phyloP scores from a whole-genome alignment of 2,888 invertebrate genomes.

The Plusia festucae region DNA sequence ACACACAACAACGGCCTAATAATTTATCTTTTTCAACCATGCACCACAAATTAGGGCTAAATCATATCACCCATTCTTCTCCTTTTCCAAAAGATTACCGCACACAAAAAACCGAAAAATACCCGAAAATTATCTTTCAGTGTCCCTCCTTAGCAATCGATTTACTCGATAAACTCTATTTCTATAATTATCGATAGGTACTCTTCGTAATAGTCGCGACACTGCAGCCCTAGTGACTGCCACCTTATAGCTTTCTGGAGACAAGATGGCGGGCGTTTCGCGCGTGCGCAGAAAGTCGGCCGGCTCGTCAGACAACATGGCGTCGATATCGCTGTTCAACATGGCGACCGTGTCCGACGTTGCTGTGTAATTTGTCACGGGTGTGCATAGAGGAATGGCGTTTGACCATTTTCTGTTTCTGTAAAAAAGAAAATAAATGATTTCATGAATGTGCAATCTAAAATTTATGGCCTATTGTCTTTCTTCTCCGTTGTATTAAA shows the following conservation, averaged over 20 bases:
- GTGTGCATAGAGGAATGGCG: conserved; percentile 93
- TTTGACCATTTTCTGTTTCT: conserved; percentile 96
- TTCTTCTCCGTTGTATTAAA: too few species aligned
- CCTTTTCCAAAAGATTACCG: conserved; percentile 29
- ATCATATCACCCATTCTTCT: conserved; percentile 20
- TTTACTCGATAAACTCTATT: conserved; percentile 83
- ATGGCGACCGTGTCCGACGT: conserved; percentile 79
- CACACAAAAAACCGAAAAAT: conserved; percentile 47
- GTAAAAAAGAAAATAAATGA: conserved; percentile 32
- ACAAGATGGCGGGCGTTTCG: conserved; percentile 83
- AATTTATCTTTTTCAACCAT: conserved; percentile 1
- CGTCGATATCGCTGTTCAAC: conserved; percentile 83
- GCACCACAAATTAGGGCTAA: conserved; percentile 17
- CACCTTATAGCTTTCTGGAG: conserved; percentile 82
- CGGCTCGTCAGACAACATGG: conserved; percentile 82
- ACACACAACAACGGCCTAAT: conserved; percentile 1
- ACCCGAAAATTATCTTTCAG: conserved; percentile 79
- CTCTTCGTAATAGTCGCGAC: conserved; percentile 73
- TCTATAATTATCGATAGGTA: conserved; percentile 80
- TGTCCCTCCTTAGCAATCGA: conserved; percentile 79
- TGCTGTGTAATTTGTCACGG: conserved; percentile 80
- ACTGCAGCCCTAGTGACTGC: conserved; percentile 83
- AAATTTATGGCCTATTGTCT: too few species aligned
- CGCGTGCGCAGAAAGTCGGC: conserved; percentile 79
- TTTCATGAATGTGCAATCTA: too few species aligned